These are phyloP conservation scores for Oreotrochilus melanogaster DNA, from an alignment of 2,113 vertebrate species.

Conservation along the genomic window DNA sequence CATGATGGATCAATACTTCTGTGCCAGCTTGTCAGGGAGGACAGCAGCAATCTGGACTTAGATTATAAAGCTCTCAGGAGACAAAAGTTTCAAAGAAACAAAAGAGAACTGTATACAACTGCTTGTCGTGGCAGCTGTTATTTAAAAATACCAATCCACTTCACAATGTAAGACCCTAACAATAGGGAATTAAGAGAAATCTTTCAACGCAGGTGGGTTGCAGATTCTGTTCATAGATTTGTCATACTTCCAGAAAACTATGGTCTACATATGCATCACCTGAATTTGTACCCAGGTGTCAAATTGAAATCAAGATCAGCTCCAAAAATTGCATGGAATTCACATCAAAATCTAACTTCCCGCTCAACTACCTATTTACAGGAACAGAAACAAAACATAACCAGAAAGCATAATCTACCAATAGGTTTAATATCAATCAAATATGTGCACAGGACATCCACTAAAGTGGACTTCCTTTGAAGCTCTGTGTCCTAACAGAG, in stretches of 20 bases:
- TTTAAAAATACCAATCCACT: neutral
- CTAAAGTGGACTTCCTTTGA: neutral
- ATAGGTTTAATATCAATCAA: neutral
- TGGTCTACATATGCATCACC: neutral
- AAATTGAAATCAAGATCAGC: neutral
- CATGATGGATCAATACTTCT: constrained; percentile 1
- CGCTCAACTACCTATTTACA: neutral
- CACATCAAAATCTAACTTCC: neutral
- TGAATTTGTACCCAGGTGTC: neutral
- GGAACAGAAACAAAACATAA: neutral
- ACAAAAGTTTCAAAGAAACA: neutral
- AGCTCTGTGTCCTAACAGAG: neutral
- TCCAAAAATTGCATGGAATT: neutral
- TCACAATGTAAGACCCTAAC: rapidly evolving
- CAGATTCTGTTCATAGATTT: neutral
- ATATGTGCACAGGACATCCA: neutral
- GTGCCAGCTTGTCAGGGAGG: neutral
- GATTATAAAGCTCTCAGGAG: neutral
- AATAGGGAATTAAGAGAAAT: neutral
- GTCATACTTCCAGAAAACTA: neutral
- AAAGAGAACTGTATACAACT: neutral
- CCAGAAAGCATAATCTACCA: neutral
- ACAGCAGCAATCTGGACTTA: constrained; percentile 27
- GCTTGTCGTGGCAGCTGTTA: neutral
- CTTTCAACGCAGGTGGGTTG: neutral